These are phyloP conservation scores for Argyrosomus regius DNA, from an alignment of 2,797 vertebrate species.

Conservation along the genomic window DNA sequence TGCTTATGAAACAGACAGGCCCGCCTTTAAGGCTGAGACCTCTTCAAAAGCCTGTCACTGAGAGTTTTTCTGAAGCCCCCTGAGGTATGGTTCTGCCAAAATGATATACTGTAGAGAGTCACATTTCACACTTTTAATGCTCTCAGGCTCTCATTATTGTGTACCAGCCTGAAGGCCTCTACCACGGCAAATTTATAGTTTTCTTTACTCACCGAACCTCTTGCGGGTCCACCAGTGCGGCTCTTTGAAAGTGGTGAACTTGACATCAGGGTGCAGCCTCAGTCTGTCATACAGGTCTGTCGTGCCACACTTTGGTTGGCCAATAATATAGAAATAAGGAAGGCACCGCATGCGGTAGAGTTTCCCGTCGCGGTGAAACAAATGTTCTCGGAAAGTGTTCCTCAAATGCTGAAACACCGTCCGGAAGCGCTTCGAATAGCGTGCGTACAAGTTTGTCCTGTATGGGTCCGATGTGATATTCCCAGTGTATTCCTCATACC, in stretches of 20 bases:
- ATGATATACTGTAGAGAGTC: constrained; percentile 25
- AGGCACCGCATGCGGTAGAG: constrained; percentile 93
- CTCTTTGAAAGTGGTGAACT: constrained; percentile 95
- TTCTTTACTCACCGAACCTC: constrained; percentile 91
- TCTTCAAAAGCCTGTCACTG: constrained; percentile 33
- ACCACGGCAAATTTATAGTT: constrained; percentile 17
- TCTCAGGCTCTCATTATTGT: constrained; percentile 48
- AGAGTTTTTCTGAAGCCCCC: constrained; percentile 31
- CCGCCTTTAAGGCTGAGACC: constrained; percentile 19
- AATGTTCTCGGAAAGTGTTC: constrained; percentile 90
- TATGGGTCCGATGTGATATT: constrained; percentile 91
- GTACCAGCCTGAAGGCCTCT: constrained; percentile 9
- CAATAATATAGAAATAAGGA: constrained; percentile 97
- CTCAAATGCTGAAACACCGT: constrained; percentile 91
- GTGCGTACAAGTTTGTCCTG: constrained; percentile 90
- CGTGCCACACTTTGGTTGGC: constrained; percentile 97
- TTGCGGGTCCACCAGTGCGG: constrained; percentile 99
- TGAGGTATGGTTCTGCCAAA: constrained; percentile 21
- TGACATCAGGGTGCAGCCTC: constrained; percentile 91
- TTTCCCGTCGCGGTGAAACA: constrained; percentile 85
- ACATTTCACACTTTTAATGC: constrained; percentile 41
- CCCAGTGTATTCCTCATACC: constrained; percentile 93
- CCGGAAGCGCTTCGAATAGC: constrained; percentile 92
- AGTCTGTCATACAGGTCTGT: constrained; percentile 96
- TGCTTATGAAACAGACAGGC: constrained; percentile 28